These are phyloP conservation scores for Umimayanthus chanpuru DNA, from an alignment of 92 coral and sea anemone species.

Conservation along the genomic window DNA sequence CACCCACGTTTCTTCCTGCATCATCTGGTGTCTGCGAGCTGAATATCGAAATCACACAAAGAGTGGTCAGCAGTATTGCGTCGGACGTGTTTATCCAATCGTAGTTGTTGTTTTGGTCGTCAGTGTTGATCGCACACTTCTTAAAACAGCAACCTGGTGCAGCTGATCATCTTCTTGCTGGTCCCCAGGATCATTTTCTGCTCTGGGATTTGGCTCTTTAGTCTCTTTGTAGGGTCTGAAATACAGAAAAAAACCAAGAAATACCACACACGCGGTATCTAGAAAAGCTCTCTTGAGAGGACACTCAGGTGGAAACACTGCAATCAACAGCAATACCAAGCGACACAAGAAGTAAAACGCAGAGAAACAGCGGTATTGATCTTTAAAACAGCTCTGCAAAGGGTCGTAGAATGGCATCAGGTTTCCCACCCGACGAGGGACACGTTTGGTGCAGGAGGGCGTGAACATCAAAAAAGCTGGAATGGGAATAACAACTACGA, in stretches of 20 bases:
- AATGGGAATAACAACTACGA: constrained; percentile 50
- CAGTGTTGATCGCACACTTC: neutral
- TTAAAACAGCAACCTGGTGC: neutral
- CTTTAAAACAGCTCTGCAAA: constrained; percentile 53
- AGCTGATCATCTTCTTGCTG: neutral
- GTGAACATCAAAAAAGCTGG: constrained; percentile 53
- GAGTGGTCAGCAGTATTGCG: constrained; percentile 71
- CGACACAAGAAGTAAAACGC: constrained; percentile 62
- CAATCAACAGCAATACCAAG: neutral
- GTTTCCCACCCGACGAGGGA: constrained; percentile 28
- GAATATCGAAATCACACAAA: constrained; percentile 67
- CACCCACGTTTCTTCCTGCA: constrained; percentile 15
- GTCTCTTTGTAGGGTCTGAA: constrained; percentile 49
- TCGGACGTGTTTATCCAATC: constrained; percentile 82
- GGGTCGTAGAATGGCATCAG: constrained; percentile 49
- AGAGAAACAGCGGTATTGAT: constrained; percentile 51
- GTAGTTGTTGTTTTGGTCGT: constrained; percentile 33
- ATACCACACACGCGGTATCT: neutral
- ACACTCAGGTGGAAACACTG: neutral
- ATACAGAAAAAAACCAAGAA: constrained; percentile 33
- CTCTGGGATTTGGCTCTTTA: neutral
- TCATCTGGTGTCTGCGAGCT: constrained; percentile 35
- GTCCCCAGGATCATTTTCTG: constrained; percentile 20
- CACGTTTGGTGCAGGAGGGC: constrained; percentile 45
- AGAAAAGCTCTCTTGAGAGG: constrained; percentile 3